Conservation (phyloP, 2,797 vertebrate genomes). For the Diplodus puntazzo region DNA sequence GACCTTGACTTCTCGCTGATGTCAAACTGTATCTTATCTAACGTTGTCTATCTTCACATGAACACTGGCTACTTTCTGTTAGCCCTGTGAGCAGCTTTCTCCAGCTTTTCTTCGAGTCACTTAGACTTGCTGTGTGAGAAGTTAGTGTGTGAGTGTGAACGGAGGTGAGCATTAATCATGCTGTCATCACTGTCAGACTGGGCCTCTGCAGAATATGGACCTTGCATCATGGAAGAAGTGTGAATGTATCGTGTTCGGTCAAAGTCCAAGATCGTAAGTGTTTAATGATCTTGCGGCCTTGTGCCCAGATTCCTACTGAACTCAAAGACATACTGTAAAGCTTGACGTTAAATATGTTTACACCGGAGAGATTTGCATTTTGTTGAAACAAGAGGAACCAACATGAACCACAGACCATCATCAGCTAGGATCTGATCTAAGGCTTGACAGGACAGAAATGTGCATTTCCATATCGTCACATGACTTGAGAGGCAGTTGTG, state of each 20-base stretch:
- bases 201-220: slow-evolving; percentile 49
- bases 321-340: slow-evolving; percentile 32
- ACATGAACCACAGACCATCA: slow-evolving; percentile 14
- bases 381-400: slow-evolving; percentile 18
- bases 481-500: background rate
- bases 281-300: slow-evolving; percentile 50
- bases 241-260: slow-evolving; percentile 48
- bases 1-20: slow-evolving; percentile 8
- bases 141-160: slow-evolving; percentile 59
- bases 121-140: slow-evolving; percentile 56
- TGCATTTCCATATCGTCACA: slow-evolving; percentile 11
- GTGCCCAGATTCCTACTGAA: slow-evolving; percentile 40
- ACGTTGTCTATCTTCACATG: slow-evolving; percentile 35
- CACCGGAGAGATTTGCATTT: slow-evolving; percentile 39
- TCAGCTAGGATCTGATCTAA: slow-evolving; percentile 20
- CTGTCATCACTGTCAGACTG: slow-evolving; percentile 79
- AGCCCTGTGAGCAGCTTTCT: slow-evolving; percentile 48
- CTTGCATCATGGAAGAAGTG: slow-evolving; percentile 68
- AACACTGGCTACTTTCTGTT: slow-evolving; percentile 43
- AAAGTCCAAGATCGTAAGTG: slow-evolving; percentile 44
- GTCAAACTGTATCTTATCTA: slow-evolving; percentile 17
- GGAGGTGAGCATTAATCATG: slow-evolving; percentile 81
- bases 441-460: background rate
- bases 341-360: slow-evolving; percentile 32
- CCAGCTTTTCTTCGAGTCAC: slow-evolving; percentile 53